Evolutionary conservation across 2,888 invertebrate species (phyloP).

Genomic region (Amblyteles armatorius): DNA sequence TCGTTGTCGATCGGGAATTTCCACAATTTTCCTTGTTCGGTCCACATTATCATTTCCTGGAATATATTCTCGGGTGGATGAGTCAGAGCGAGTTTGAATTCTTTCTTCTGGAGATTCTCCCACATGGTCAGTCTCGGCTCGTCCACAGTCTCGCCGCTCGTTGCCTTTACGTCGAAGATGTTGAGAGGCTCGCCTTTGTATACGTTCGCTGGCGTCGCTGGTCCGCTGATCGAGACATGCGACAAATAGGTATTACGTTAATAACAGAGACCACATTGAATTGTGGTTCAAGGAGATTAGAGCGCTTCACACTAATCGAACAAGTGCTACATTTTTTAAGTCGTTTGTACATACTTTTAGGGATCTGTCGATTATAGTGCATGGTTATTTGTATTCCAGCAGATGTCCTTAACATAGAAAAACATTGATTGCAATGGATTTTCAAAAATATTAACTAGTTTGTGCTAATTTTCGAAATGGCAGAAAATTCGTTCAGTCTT

Average conservation of each 20-base stretch:
- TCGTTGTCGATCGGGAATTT: constrained; percentile 99
- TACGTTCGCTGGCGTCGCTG: constrained; percentile 83
- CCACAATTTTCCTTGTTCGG: constrained; percentile 97
- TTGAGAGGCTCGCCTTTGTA: constrained; percentile 88
- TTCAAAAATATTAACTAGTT: no score
- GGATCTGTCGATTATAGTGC: no score
- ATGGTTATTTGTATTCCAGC: no score
- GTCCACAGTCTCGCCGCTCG: constrained; percentile 69
- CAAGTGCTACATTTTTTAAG: no score
- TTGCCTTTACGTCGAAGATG: constrained; percentile 85
- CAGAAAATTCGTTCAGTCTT: no score
- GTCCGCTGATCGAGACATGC: background rate
- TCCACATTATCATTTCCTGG: constrained; percentile 97
- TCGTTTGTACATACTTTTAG: no score
- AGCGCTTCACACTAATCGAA: no score
- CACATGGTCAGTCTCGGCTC: constrained; percentile 88
- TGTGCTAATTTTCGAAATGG: no score
- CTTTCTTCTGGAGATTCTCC: constrained; percentile 88
- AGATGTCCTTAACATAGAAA: no score
- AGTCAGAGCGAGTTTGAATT: constrained; percentile 88
- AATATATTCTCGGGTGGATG: constrained; percentile 95
- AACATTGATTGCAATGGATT: no score
- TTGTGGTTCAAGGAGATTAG: background rate
- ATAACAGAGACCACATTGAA: background rate
- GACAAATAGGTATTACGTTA: constrained; percentile 67